Conservation (phyloP, 2,113 vertebrate species). For the Prochilodus magdalenae region DNA sequence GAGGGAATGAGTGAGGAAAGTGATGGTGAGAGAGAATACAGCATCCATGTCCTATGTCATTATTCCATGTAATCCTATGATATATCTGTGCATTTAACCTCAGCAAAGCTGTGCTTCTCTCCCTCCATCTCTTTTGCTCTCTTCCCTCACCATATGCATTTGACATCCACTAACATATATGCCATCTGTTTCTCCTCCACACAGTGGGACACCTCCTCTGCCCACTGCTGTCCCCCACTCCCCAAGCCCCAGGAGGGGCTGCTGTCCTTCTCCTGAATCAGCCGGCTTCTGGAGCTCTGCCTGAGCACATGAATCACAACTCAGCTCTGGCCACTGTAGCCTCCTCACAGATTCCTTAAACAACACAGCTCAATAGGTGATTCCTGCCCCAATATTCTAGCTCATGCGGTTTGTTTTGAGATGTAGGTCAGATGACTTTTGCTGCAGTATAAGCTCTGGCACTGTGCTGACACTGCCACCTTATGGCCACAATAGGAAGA, state of each 20-base stretch:
- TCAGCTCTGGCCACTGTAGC: background rate
- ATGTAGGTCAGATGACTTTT: constrained; percentile 72
- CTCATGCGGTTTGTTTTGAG: constrained; percentile 58
- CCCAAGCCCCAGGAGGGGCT: background rate
- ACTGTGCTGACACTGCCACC: constrained; percentile 64
- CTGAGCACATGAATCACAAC: background rate
- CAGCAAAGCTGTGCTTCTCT: background rate
- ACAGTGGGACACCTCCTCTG: constrained; percentile 8
- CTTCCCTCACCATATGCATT: constrained; percentile 29
- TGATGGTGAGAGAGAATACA: background rate
- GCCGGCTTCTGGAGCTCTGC: background rate
- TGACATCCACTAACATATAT: background rate
- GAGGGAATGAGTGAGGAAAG: background rate
- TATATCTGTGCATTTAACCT: constrained; percentile 2
- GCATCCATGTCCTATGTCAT: background rate
- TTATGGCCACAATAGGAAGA: constrained; percentile 49
- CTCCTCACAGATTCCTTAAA: background rate
- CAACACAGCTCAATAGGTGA: constrained; percentile 46
- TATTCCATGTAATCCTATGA: background rate
- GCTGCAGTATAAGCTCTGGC: constrained; percentile 54
- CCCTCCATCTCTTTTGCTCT: background rate
- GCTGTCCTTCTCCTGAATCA: background rate
- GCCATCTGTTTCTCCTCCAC: constrained; percentile 12
- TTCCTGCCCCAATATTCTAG: constrained; percentile 55
- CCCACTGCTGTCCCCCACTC: background rate